Conservation (phyloP, 2,888 invertebrate genomes). For the Himalopsyche kuldschensis region DNA sequence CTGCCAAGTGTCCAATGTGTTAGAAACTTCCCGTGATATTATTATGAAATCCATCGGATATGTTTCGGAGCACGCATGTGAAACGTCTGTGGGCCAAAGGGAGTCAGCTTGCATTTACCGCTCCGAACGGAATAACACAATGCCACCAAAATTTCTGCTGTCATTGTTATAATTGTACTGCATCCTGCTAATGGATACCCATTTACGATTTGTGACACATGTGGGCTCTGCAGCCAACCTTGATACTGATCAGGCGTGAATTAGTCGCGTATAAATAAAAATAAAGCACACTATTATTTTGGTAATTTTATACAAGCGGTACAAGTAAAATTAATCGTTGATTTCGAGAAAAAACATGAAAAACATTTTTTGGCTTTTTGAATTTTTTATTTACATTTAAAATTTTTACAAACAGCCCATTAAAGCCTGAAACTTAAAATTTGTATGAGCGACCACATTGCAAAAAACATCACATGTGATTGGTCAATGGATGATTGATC, state of each 20-base stretch:
- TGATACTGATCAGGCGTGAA: neutral
- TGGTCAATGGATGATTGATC: too few relatives aligned
- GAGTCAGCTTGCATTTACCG: constrained; percentile 1
- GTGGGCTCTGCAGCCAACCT: neutral
- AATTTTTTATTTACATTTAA: too few relatives aligned
- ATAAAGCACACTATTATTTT: too few relatives aligned
- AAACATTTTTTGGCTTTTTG: too few relatives aligned
- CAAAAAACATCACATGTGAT: too few relatives aligned
- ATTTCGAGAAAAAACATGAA: too few relatives aligned
- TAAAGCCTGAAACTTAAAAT: too few relatives aligned
- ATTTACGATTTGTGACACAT: neutral
- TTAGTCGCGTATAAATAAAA: neutral
- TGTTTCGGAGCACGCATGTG: neutral
- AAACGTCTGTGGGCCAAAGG: neutral
- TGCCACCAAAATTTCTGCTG: constrained; percentile 4
- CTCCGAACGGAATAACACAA: neutral
- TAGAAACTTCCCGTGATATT: neutral
- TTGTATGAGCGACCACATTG: too few relatives aligned
- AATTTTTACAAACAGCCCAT: too few relatives aligned
- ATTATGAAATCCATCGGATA: constrained; percentile 2
- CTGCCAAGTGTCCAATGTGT: neutral
- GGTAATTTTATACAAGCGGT: too few relatives aligned
- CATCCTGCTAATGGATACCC: neutral
- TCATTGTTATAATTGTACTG: constrained; percentile 10
- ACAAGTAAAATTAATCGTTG: too few relatives aligned